These are phyloP conservation scores for Apteryx owenii DNA, from an alignment of 2,113 vertebrate genomes.

Conservation along the genomic window DNA sequence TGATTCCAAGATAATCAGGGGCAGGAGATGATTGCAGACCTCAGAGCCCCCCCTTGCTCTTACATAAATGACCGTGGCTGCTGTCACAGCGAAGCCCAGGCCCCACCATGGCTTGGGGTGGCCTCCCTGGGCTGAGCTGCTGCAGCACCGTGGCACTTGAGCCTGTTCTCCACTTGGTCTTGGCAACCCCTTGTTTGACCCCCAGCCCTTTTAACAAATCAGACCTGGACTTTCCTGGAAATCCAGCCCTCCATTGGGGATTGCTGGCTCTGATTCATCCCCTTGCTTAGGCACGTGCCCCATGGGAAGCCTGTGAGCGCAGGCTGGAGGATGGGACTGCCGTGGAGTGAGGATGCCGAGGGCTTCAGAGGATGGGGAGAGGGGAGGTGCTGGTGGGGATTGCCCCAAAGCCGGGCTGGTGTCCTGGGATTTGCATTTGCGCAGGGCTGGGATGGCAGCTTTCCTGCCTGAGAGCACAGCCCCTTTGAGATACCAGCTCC, in stretches of 20 bases:
- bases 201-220: background rate
- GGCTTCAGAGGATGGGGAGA: background rate
- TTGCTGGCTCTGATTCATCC: background rate
- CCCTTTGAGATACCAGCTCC: background rate
- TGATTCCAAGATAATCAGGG: slow-evolving; percentile 61
- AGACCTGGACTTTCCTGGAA: background rate
- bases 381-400: background rate
- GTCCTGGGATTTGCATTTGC: background rate
- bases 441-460: background rate
- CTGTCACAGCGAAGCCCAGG: background rate
- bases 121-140: background rate
- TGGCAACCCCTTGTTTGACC: background rate
- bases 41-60: background rate
- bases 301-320: background rate
- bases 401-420: background rate
- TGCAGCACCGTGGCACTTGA: too few relatives aligned
- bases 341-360: background rate
- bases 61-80: background rate
- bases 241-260: background rate
- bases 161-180: background rate
- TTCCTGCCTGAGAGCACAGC: background rate
- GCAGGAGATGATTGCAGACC: background rate
- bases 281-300: background rate
- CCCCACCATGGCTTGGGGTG: too few relatives aligned
- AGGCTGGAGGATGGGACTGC: background rate